Base-by-base conservation (phyloP, 2,113 vertebrate species). In the Phalacrocorax pelagicus region DNA sequence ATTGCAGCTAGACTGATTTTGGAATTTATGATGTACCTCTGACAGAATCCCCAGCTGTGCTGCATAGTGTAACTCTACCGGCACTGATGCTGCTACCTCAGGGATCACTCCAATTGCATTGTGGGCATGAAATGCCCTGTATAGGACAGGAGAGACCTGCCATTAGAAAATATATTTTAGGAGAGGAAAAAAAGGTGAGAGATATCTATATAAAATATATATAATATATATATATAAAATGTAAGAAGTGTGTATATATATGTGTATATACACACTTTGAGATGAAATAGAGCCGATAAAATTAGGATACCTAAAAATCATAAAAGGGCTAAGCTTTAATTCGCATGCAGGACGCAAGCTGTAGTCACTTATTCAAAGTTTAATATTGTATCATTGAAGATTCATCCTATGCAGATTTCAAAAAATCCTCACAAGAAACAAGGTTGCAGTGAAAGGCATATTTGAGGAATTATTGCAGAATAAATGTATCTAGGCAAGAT, bases 391-490 rank as follows among this genome's bases (percentile, higher is more conserved):
- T 91, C 42, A 71, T 3, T 93, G 57, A 95, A 94, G 59, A 88
- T 77, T 95, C 84, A 61, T n/a, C 73, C 71, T 70, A 18, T 71
- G 72, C 27, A 91, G 58, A 71, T 95, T 95, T 89, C 80, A 97
- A 90, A 77, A 58, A 95, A 92, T 75, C 67, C 82, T 92, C 71
- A 65, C 54, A 92, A 95, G 89, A 62, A 96, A 91, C 30, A 85
- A 96, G 81, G 78, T 87, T 61, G 15, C 20, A 81, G 21, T 63
- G 69, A 88, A 92, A 95, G 79, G 44, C 21, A n/a, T 55, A 47
- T 55, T 86, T 94, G 59, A 54, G 51, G 82, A 84, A 78, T 84
- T 82, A 93, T 16, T 93, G 72, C 59, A 95, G 97, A 96, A 84
- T 71, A 78, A 85, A 46, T 47, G 2, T 51, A 78, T 32, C 59